phyloP scores from a whole-genome alignment of 2,113 vertebrate species.

The Puntigrus tetrazona region DNA sequence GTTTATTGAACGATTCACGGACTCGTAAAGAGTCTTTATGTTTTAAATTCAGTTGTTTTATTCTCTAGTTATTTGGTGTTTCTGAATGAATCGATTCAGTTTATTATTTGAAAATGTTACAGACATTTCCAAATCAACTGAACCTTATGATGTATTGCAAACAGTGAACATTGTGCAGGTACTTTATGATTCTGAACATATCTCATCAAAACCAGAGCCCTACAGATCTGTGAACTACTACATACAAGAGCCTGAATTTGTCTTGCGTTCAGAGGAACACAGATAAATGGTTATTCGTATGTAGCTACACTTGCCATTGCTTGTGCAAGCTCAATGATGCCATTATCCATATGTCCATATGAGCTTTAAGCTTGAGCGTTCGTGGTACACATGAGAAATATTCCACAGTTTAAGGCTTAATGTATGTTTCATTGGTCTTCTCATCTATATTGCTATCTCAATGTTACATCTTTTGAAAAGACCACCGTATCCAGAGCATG shows the following conservation, averaged over 20 bases:
- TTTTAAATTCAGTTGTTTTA: background rate
- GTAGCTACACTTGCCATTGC: background rate
- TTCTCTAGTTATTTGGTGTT: background rate
- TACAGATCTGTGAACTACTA: background rate
- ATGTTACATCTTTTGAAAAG: background rate
- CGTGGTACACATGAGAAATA: background rate
- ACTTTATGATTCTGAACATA: background rate
- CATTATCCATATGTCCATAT: background rate
- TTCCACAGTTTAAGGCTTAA: background rate
- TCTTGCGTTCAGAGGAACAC: background rate
- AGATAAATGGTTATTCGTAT: background rate
- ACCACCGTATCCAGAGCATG: background rate
- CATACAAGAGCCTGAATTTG: background rate
- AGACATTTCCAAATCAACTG: too few relatives aligned
- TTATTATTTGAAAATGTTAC: background rate
- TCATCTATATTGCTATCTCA: conserved; percentile 12
- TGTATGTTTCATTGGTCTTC: conserved; percentile 25
- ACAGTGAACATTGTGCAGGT: background rate
- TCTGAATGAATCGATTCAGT: background rate
- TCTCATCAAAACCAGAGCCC: background rate
- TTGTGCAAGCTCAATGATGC: background rate
- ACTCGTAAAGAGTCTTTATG: background rate
- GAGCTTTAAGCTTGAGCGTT: background rate
- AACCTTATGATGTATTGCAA: too few relatives aligned
- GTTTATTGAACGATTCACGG: background rate